Evolutionary conservation across 2,888 invertebrate species (phyloP).

Genomic region (Prosopocoilus inquinatus): DNA sequence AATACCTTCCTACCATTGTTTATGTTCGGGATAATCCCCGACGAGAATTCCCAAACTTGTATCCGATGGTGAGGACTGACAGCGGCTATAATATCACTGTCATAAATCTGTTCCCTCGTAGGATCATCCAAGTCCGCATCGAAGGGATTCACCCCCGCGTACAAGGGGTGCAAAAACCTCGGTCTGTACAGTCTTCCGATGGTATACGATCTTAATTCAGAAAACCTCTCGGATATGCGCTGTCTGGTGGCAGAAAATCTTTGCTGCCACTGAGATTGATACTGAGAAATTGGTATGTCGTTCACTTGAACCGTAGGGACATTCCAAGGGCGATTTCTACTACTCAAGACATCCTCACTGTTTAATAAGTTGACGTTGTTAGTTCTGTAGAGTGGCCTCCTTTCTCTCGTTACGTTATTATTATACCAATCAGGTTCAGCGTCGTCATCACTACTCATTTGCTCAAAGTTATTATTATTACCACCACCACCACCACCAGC

Average conservation of each 20-base stretch:
- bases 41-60: slow-evolving; percentile 81
- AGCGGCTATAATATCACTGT: slow-evolving; percentile 52
- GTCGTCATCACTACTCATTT: slow-evolving; percentile 30
- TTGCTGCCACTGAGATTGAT: slow-evolving; percentile 30
- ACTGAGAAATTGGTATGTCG: slow-evolving; percentile 55
- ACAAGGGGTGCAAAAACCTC: slow-evolving; percentile 51
- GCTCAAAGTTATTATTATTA: slow-evolving; percentile 19
- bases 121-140: slow-evolving; percentile 48
- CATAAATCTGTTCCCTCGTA: slow-evolving; percentile 45
- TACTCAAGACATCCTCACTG: slow-evolving; percentile 20
- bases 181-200: slow-evolving; percentile 42
- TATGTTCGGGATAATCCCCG: slow-evolving; percentile 69
- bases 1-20: slow-evolving; percentile 60
- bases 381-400: slow-evolving; percentile 25
- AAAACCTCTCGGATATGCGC: slow-evolving; percentile 40
- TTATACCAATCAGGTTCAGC: slow-evolving; percentile 24
- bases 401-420: slow-evolving; percentile 16
- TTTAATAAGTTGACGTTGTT: slow-evolving; percentile 28
- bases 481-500: no score
- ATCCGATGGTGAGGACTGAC: slow-evolving; percentile 73
- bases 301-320: slow-evolving; percentile 63
- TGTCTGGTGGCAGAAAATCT: slow-evolving; percentile 32
- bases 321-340: slow-evolving; percentile 26
- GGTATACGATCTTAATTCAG: slow-evolving; percentile 34
- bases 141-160: slow-evolving; percentile 52